phyloP scores from a whole-genome alignment of 2,888 invertebrate genomes.

The Drosophila kanekoi region DNA sequence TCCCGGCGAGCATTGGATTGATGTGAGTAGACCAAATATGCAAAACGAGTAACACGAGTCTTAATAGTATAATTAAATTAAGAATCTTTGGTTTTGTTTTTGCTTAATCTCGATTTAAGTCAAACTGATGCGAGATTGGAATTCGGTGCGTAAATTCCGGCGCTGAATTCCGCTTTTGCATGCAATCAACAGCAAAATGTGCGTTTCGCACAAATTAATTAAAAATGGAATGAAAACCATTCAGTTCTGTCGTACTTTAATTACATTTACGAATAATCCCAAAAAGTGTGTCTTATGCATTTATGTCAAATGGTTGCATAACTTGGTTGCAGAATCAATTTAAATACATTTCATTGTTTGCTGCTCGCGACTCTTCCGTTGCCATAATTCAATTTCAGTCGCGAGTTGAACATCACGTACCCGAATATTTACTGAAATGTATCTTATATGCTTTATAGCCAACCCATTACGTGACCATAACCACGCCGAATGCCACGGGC shows the following conservation, averaged over 20 bases:
- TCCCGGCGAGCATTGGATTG: slow-evolving; percentile 91
- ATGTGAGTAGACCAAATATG: slow-evolving; percentile 78
- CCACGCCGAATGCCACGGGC: slow-evolving; percentile 86
- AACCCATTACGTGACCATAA: slow-evolving; percentile 85
- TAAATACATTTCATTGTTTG: slow-evolving; percentile 14
- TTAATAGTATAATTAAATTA: too few species aligned
- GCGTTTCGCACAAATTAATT: too few species aligned
- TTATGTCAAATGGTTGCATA: neutral
- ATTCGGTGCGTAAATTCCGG: too few species aligned
- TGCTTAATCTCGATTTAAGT: too few species aligned
- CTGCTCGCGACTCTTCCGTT: neutral
- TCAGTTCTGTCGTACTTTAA: too few species aligned
- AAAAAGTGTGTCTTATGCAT: neutral
- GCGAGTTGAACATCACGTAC: slow-evolving; percentile 25
- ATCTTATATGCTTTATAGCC: slow-evolving; percentile 75
- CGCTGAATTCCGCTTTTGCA: too few species aligned
- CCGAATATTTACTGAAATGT: slow-evolving; percentile 11
- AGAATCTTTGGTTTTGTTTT: too few species aligned
- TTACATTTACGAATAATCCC: neutral
- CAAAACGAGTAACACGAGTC: neutral
- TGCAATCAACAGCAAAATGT: too few species aligned
- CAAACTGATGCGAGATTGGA: too few species aligned
- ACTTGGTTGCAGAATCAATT: neutral
- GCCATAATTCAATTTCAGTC: slow-evolving; percentile 27
- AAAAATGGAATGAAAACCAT: too few species aligned